Evolutionary conservation across 1,140 invertebrate species (phyloP).

Genomic region (Drosophila insularis): DNA sequence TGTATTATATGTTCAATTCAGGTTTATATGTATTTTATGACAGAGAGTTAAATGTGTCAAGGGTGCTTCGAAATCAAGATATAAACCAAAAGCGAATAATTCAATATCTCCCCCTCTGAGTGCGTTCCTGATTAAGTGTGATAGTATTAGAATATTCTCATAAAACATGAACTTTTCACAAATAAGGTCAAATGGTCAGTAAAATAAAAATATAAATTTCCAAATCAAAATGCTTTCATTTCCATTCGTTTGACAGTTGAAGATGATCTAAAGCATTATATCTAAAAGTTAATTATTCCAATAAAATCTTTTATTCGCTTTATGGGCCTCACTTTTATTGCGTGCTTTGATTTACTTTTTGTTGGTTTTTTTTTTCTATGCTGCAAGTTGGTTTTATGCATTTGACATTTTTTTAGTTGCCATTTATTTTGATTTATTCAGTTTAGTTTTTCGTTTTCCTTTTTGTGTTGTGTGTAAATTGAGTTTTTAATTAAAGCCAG

Average conservation of each 20-base stretch:
- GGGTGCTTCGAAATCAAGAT: too few species aligned
- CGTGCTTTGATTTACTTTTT: background rate
- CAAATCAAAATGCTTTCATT: background rate
- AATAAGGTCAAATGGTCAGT: background rate
- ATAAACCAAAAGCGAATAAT: too few species aligned
- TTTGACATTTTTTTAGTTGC: slow-evolving; percentile 1
- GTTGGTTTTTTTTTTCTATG: background rate
- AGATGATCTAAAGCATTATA: background rate
- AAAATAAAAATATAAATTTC: background rate
- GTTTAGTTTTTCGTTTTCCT: background rate
- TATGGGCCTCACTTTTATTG: background rate
- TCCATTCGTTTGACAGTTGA: background rate
- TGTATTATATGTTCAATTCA: too few species aligned
- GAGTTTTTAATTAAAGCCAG: slow-evolving; percentile 5
- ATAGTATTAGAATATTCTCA: background rate
- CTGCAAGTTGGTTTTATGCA: background rate
- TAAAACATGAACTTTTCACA: background rate
- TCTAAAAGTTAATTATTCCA: background rate
- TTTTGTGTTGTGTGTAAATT: background rate
- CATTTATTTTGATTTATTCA: slow-evolving; percentile 8
- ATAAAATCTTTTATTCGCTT: background rate
- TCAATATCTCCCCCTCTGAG: too few species aligned
- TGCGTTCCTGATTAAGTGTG: too few species aligned
- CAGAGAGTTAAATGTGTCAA: too few species aligned
- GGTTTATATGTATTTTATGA: too few species aligned